phyloP scores from a whole-genome alignment of 1,140 invertebrate genomes.

The Drosophila micromelanica region DNA sequence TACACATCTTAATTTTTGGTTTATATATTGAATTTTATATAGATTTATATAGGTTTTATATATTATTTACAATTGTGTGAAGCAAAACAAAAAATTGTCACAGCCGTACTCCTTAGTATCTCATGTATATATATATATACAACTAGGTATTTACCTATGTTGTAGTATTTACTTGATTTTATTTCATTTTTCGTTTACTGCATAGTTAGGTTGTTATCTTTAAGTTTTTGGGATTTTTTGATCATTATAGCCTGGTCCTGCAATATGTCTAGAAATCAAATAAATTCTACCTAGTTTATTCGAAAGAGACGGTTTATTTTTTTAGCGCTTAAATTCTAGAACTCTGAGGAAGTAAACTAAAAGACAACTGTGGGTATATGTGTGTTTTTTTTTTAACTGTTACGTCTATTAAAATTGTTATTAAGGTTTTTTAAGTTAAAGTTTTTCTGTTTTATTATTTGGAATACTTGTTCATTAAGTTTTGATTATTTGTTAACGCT shows the following conservation, averaged over 20 bases:
- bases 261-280: conserved; percentile 41
- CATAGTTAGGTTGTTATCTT: conserved; percentile 12
- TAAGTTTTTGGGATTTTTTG: conserved; percentile 9
- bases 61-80: conserved; percentile 67
- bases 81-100: conserved; percentile 71
- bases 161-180: conserved; percentile 30
- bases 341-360: conserved; percentile 25
- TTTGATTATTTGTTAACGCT: not conserved
- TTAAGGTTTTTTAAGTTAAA: conserved; percentile 14
- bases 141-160: conserved; percentile 15
- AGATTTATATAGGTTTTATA: conserved; percentile 7
- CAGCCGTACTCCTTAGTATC: conserved; percentile 66
- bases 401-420: too few species aligned
- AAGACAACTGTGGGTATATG: not conserved
- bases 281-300: conserved; percentile 27
- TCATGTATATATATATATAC: conserved; percentile 11
- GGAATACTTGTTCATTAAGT: not conserved
- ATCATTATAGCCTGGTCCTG: conserved; percentile 57
- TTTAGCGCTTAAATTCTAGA: conserved; percentile 8
- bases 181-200: conserved; percentile 13
- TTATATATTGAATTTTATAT: conserved; percentile 32
- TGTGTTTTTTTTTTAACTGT: too few species aligned
- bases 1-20: conserved; percentile 13
- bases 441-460: conserved; percentile 1
- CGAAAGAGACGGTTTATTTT: conserved; percentile 53